Evolutionary conservation across 2,113 vertebrate species (phyloP).

Genomic region (Perognathus longimembris): DNA sequence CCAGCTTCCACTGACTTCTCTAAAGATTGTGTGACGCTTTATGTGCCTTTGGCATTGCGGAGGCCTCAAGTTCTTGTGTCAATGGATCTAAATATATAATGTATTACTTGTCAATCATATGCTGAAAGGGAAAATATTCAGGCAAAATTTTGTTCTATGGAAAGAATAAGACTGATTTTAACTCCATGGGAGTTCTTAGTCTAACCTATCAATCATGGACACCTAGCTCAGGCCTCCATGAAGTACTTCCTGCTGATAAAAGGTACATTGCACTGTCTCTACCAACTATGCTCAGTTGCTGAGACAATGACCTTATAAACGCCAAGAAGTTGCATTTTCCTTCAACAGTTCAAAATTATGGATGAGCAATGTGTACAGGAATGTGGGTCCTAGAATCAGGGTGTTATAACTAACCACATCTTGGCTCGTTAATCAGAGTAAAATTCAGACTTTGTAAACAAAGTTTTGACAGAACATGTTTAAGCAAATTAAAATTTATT

Average conservation of each 20-base stretch:
- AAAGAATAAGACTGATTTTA: conserved; percentile 44
- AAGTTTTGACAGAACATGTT: neutral
- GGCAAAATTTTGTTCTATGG: conserved; percentile 49
- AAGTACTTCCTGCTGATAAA: neutral
- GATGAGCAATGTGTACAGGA: neutral
- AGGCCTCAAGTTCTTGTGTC: conserved; percentile 30
- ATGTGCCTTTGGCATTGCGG: neutral
- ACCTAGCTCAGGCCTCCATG: neutral
- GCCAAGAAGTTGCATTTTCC: neutral
- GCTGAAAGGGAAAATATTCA: neutral
- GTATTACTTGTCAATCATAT: neutral
- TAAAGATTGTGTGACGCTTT: neutral
- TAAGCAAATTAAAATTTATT: neutral
- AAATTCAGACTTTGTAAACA: neutral
- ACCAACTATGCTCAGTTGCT: neutral
- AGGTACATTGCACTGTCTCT: neutral
- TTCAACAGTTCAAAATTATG: neutral
- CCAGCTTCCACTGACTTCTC: neutral
- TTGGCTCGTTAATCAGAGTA: neutral
- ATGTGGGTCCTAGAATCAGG: neutral
- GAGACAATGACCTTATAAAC: neutral
- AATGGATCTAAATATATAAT: conserved; percentile 58
- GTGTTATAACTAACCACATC: neutral
- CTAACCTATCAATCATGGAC: conserved; percentile 10
- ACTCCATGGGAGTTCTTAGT: neutral